Evolutionary conservation across 2,113 vertebrate genomes (phyloP).

Genomic region (Pimephales promelas): DNA sequence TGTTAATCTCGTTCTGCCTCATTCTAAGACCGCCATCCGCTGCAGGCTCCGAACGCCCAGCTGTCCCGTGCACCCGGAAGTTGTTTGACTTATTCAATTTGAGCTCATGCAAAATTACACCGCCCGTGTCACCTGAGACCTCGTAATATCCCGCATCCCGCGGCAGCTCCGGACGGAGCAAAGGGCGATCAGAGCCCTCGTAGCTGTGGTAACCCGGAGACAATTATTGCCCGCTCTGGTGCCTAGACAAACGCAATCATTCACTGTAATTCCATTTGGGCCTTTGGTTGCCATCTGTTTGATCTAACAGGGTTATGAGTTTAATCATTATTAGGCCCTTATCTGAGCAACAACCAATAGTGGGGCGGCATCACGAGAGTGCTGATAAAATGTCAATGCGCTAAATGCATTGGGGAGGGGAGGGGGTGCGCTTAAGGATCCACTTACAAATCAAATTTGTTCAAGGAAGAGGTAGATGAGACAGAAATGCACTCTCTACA

Average conservation of each 20-base stretch:
- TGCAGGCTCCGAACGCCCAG: conserved; percentile 9
- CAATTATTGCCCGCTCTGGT: conserved; percentile 66
- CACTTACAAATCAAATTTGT: conserved; percentile 60
- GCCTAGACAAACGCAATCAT: conserved; percentile 73
- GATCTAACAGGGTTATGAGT: conserved; percentile 64
- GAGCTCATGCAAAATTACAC: conserved; percentile 40
- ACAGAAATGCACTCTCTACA: conserved; percentile 39
- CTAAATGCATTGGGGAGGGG: conserved; percentile 50
- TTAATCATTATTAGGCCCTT: conserved; percentile 66
- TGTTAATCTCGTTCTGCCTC: conserved; percentile 34
- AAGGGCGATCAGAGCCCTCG: neutral
- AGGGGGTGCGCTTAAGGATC: conserved; percentile 47
- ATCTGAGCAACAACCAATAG: conserved; percentile 55
- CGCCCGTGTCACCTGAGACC: conserved; percentile 36
- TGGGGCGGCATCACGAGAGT: conserved; percentile 43
- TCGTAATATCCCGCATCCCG: conserved; percentile 23
- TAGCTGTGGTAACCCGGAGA: conserved; percentile 43
- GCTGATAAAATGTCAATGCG: conserved; percentile 53
- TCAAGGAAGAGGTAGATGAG: conserved; percentile 42
- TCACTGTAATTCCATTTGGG: conserved; percentile 72
- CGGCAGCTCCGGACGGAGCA: conserved; percentile 23
- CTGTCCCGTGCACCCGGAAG: conserved; percentile 18
- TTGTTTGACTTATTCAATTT: conserved; percentile 34
- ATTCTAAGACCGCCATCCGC: neutral
- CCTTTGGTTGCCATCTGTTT: conserved; percentile 68